Base-by-base conservation (phyloP, 1,140 invertebrate species). In the Drosophila teissieri region DNA sequence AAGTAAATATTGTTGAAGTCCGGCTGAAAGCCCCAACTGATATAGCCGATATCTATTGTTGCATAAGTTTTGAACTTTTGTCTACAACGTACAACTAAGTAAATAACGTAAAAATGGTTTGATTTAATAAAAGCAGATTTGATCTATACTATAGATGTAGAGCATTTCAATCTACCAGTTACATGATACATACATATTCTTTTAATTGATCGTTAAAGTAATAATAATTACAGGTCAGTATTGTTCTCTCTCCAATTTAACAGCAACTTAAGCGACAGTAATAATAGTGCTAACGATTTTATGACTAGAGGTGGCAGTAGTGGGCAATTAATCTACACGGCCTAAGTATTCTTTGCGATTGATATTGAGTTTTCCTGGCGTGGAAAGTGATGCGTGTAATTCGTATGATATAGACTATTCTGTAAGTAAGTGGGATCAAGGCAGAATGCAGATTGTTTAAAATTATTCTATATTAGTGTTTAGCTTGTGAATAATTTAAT, bases 281-380 rank as follows among this genome's bases (percentile, higher is more conserved):
- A 62, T 46, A 8, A 15, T 22, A 39, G 19, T 22, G 31, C 34
- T 36, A 31, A 19, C 31, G 34, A 7, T 37, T 54, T 69, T 14
- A 22, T 37, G 11, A 22, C 61, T 34, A 36, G 19, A 49, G 49
- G 17, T 36, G 62, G 8, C 10, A 31, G 34, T n/a, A 54, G 24
- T 7, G 14, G 45, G 15, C 17, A 69, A 55, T 68, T 69, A 68
- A 54, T 8, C 14, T 37, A 1, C 2, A 39, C n/a, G 2, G 10
- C 12, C 37, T 55, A 22, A 4, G 48, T 54, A 68, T 37, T 34
- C n/a, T 46, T 46, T 8, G 19, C n/a, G 40, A 34, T 39, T 34
- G 14, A 15, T 39, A 39, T 69, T 46, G 24, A 45, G 24, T 19
- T 68, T 17, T n/a, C 37, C 44, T 31, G 46, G 1, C 48, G 11